Evolutionary conservation across 2,797 vertebrate species (phyloP).

Genomic region (Catharus ustulatus): DNA sequence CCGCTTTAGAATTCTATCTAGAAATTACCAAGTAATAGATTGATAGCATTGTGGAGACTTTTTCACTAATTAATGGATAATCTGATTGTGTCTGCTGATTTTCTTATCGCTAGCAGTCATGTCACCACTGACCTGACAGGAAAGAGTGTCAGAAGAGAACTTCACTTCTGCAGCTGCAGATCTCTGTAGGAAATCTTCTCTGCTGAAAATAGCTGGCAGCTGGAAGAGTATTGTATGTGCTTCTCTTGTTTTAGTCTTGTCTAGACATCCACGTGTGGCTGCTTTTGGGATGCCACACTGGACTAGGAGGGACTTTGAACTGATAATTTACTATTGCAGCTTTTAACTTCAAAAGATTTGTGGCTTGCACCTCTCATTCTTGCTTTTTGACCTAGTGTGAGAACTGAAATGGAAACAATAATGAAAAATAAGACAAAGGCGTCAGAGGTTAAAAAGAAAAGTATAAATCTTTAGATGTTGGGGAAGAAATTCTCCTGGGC

Average conservation of each 20-base stretch:
- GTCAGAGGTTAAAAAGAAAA: neutral
- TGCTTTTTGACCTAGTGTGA: neutral
- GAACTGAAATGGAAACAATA: neutral
- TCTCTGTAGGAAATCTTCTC: neutral
- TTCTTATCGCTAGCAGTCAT: neutral
- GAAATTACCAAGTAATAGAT: neutral
- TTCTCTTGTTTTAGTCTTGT: neutral
- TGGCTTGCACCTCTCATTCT: neutral
- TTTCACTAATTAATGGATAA: neutral
- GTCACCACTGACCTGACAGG: neutral
- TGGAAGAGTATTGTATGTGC: neutral
- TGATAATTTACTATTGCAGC: neutral
- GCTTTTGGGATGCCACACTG: neutral
- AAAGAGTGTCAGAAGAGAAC: neutral
- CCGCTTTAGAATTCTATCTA: neutral
- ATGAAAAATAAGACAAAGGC: slow-evolving; percentile 2
- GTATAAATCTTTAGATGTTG: neutral
- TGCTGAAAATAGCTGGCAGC: neutral
- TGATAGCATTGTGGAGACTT: neutral
- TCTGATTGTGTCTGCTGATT: neutral
- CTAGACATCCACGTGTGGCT: neutral
- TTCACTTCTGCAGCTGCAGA: neutral
- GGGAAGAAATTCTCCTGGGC: neutral
- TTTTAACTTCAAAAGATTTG: neutral
- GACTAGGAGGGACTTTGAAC: neutral